Base-by-base conservation (phyloP, 2,888 invertebrate species). In the Molanna angustata region DNA sequence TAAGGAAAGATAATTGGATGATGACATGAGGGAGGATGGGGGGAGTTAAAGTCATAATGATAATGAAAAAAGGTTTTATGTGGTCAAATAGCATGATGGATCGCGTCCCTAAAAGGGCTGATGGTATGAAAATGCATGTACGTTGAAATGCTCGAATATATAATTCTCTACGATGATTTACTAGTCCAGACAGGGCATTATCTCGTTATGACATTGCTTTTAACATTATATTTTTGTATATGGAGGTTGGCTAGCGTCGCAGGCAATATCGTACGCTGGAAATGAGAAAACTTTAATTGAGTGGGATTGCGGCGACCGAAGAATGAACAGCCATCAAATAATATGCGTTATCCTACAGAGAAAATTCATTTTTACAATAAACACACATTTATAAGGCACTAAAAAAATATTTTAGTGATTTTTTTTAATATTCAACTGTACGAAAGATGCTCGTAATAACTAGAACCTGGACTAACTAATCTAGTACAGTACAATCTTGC, bases 261-360 rank as follows among this genome's bases (percentile, higher is more conserved):
- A 75, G 77, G 75, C 76, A 50, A 48, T 52, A 48, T 37, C 14
- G 31, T 47, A 37, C 45, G 74, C 77, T 77, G 77, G 73, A n/a
- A 58, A 58, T 49, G 75, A 77, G 76, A 76, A 76, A 77, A 59
- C 27, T 55, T 45, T 47, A 39, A 48, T 48, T 53, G 52, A 57
- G 51, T 53, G 43, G 52, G 43, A 42, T 41, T 18, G 22, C 19
- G 11, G 17, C 42, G 16, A 43, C 47, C 52, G 31, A 40, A 14
- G 46, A 53, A 53, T 43, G 52, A 48, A 53, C 52, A 53, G 52
- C 35, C 13, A 9, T 13, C 35, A 35, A 4, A 35, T 11, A 35
- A n/a, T 11, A 35, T 7, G 11, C 6, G 27, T 11, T 27, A n/a
- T n/a, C n/a, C n/a, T n/a, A n/a, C n/a, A n/a, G n/a, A n/a, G n/a